phyloP scores from a whole-genome alignment of 2,113 vertebrate genomes.

The human region DNA sequence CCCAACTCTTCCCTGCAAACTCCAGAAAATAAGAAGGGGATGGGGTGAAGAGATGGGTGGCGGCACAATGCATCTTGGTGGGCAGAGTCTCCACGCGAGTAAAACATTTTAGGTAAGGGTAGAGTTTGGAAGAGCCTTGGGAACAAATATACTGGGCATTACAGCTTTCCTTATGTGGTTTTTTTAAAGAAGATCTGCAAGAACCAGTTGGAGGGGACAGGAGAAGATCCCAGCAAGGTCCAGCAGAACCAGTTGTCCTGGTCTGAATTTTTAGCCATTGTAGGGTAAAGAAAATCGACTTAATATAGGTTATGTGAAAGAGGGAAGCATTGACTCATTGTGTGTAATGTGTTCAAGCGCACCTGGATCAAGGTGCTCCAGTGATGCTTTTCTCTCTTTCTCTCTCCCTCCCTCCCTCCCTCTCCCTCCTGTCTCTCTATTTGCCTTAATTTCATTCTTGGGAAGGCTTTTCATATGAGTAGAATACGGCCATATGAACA shows the following conservation, averaged over 20 bases:
- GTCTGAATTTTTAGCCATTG: background rate
- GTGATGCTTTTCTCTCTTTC: background rate
- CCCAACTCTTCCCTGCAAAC: background rate
- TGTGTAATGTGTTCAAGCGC: background rate
- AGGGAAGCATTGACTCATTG: background rate
- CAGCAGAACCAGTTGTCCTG: background rate
- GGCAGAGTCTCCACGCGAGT: fast-evolving
- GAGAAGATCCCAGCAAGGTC: background rate
- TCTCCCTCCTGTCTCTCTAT: background rate
- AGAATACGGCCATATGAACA: background rate
- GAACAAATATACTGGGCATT: background rate
- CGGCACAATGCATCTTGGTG: background rate
- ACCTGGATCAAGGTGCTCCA: background rate
- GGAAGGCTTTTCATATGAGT: background rate
- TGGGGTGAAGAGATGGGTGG: background rate
- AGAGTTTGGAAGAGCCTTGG: background rate
- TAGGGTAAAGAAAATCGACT: background rate
- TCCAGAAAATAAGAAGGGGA: background rate
- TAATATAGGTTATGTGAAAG: background rate
- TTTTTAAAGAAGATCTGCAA: background rate
- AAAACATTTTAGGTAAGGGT: background rate
- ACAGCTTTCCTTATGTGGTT: background rate
- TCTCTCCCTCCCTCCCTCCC: background rate
- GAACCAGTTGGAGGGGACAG: background rate
- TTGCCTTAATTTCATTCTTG: background rate